These are phyloP conservation scores for Dermolepida albohirtum DNA, from an alignment of 2,888 invertebrate genomes.

Conservation along the genomic window DNA sequence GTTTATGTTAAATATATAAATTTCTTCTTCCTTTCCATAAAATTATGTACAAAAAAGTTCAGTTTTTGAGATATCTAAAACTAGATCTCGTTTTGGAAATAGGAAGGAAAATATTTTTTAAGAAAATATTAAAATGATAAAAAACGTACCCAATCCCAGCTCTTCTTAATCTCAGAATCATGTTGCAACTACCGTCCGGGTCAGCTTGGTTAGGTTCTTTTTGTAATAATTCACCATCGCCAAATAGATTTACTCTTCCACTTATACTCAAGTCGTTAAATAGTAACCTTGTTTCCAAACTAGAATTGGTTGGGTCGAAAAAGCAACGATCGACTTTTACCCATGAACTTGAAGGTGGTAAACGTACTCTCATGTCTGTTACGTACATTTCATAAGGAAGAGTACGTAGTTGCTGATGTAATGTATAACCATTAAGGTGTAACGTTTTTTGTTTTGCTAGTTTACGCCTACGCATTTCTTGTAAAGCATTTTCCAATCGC, in stretches of 20 bases:
- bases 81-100: too few relatives aligned
- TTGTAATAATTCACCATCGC: slow-evolving; percentile 64
- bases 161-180: slow-evolving; percentile 80
- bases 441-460: slow-evolving; percentile 67
- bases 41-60: too few relatives aligned
- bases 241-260: slow-evolving; percentile 76
- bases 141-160: slow-evolving; percentile 76
- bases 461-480: slow-evolving; percentile 72
- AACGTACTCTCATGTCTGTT: slow-evolving; percentile 75
- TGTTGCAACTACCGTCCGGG: slow-evolving; percentile 73
- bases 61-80: too few relatives aligned
- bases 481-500: slow-evolving; percentile 75
- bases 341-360: slow-evolving; percentile 76
- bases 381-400: slow-evolving; percentile 78
- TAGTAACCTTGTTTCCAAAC: slow-evolving; percentile 79
- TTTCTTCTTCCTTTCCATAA: too few relatives aligned
- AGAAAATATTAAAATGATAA: slow-evolving; percentile 13
- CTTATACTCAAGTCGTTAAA: slow-evolving; percentile 86
- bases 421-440: slow-evolving; percentile 73
- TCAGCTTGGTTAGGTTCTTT: slow-evolving; percentile 61
- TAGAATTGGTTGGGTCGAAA: slow-evolving; percentile 79
- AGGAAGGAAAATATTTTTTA: too few relatives aligned
- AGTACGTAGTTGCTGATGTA: slow-evolving; percentile 73
- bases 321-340: slow-evolving; percentile 80
- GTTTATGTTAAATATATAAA: too few relatives aligned